Conservation (phyloP, 2,797 vertebrate genomes). For the Harpagifer antarcticus region DNA sequence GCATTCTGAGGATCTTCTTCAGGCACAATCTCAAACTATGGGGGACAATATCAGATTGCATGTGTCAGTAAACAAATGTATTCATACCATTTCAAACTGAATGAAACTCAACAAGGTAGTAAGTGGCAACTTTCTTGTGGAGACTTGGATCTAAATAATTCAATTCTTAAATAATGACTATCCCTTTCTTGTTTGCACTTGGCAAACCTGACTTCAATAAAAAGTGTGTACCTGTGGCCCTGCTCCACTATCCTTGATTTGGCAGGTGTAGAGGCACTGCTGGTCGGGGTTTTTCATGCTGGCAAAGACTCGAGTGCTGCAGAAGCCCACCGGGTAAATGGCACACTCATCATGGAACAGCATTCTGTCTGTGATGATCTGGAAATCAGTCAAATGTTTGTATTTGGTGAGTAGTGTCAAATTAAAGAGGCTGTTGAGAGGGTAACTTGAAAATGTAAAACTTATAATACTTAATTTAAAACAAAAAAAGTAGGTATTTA, state of each 20-base stretch:
- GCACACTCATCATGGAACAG: constrained; percentile 90
- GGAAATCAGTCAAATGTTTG: constrained; percentile 6
- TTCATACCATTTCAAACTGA: not conserved
- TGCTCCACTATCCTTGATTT: constrained; percentile 89
- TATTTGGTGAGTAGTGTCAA: not conserved
- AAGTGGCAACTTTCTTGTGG: not conserved
- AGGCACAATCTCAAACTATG: constrained; percentile 92
- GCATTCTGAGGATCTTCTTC: constrained; percentile 93
- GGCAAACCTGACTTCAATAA: not conserved
- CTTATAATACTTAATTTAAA: no score
- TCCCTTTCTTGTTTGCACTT: not conserved
- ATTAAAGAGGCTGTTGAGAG: not conserved
- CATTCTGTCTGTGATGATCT: constrained; percentile 90
- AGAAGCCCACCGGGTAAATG: constrained; percentile 93
- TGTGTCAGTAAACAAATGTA: not conserved
- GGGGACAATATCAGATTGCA: constrained; percentile 2
- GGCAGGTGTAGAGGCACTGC: constrained; percentile 93
- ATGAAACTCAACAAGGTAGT: not conserved
- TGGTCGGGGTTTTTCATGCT: constrained; percentile 88
- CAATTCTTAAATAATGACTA: no score
- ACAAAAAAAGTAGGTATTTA: no score
- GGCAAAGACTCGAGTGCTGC: constrained; percentile 90
- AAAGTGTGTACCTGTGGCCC: constrained; percentile 87
- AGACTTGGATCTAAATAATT: not conserved
- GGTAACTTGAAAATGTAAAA: no score